These are phyloP conservation scores for Esox masquinongy DNA, from an alignment of 2,797 vertebrate genomes.

Conservation along the genomic window DNA sequence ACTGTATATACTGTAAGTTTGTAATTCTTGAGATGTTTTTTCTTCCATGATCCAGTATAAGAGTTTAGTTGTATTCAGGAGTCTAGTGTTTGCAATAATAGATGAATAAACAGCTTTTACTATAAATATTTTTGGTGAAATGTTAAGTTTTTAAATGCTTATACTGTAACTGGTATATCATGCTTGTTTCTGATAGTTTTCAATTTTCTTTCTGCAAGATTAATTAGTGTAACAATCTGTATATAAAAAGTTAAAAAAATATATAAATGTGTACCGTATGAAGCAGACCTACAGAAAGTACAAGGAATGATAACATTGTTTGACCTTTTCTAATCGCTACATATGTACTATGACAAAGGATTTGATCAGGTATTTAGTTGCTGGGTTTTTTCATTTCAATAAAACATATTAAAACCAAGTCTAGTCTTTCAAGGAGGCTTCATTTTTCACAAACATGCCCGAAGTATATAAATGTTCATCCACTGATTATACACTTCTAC, in stretches of 20 bases:
- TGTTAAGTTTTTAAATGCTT: neutral
- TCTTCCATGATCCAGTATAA: neutral
- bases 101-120: neutral
- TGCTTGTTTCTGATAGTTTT: slow-evolving; percentile 10
- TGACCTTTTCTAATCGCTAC: too few species aligned
- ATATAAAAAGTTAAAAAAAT: slow-evolving; percentile 11
- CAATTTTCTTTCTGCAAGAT: slow-evolving; percentile 30
- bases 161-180: neutral
- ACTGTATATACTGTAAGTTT: neutral
- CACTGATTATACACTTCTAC: neutral
- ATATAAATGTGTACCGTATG: slow-evolving; percentile 9
- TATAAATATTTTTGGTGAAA: neutral
- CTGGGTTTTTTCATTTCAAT: slow-evolving; percentile 22
- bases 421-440: neutral
- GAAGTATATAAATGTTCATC: neutral
- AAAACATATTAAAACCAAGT: slow-evolving; percentile 17
- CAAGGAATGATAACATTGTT: neutral
- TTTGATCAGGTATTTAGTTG: slow-evolving; percentile 4
- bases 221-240: slow-evolving; percentile 8
- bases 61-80: neutral
- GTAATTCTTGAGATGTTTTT: neutral
- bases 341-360: neutral
- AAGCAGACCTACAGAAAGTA: neutral
- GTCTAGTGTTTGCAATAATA: neutral
- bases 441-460: neutral